Conservation (phyloP, 2,888 invertebrate genomes). For the Ferdinandea cuprea region DNA sequence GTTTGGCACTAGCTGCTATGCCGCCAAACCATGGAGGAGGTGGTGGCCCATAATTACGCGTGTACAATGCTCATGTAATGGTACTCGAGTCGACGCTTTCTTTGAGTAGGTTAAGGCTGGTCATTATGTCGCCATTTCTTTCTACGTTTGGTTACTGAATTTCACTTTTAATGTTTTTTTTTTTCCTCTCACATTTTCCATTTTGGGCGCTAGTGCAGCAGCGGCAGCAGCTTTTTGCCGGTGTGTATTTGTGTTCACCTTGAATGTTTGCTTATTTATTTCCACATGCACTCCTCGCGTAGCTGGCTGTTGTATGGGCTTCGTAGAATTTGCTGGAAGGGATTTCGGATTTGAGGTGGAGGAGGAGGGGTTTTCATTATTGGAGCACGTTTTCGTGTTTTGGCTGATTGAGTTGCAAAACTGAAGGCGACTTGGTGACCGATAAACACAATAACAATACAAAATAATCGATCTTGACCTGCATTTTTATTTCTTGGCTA, state of each 20-base stretch:
- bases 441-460: conserved; percentile 55
- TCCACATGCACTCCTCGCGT: conserved; percentile 46
- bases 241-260: conserved; percentile 57
- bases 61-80: conserved; percentile 55
- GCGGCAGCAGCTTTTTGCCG: no score
- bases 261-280: conserved; percentile 44
- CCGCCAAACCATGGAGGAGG: neutral
- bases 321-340: conserved; percentile 44
- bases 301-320: conserved; percentile 3
- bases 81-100: conserved; percentile 47
- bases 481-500: conserved; percentile 20
- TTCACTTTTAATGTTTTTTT: conserved; percentile 48
- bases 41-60: conserved; percentile 61
- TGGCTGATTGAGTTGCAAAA: conserved; percentile 56
- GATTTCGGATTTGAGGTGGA: conserved; percentile 14
- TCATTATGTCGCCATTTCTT: conserved; percentile 63
- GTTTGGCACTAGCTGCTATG: neutral
- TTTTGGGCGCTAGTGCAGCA: neutral
- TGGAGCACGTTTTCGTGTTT: conserved; percentile 53
- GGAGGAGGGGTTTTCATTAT: conserved; percentile 16
- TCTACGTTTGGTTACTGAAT: conserved; percentile 21
- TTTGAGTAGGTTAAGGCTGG: conserved; percentile 72
- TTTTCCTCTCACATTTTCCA: neutral
- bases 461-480: conserved; percentile 73
- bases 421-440: conserved; percentile 56